Evolutionary conservation across 2,888 invertebrate species (phyloP).

Genomic region (Sycophila texana): DNA sequence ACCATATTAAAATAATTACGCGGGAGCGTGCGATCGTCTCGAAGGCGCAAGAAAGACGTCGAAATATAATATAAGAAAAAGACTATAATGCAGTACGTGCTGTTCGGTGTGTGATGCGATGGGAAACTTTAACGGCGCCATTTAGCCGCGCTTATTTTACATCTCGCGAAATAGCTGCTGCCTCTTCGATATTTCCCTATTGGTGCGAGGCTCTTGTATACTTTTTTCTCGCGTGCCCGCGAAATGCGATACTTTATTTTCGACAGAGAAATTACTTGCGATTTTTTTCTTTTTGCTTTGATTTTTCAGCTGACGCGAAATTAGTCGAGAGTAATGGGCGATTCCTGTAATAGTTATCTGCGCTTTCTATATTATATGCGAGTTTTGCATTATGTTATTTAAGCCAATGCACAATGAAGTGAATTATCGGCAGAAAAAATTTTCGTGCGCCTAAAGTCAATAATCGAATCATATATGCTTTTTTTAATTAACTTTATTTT

Average conservation of each 20-base stretch:
- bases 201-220: no score
- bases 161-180: neutral
- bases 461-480: no score
- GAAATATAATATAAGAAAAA: neutral
- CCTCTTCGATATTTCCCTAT: no score
- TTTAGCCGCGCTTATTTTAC: constrained; percentile 28
- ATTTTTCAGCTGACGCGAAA: neutral
- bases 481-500: no score
- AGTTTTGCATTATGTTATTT: neutral
- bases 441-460: no score
- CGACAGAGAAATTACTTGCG: constrained; percentile 14
- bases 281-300: neutral
- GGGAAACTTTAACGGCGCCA: constrained; percentile 26
- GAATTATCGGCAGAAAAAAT: no score
- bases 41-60: constrained; percentile 11
- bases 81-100: neutral
- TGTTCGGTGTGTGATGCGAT: constrained; percentile 10
- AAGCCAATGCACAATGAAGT: no score
- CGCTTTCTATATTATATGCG: constrained; percentile 13
- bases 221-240: no score
- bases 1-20: no score
- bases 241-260: constrained; percentile 18
- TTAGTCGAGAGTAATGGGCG: neutral
- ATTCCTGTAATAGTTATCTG: constrained; percentile 8
- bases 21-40: no score